Conservation (phyloP, 2,113 vertebrate species). For the Thymallus thymallus region DNA sequence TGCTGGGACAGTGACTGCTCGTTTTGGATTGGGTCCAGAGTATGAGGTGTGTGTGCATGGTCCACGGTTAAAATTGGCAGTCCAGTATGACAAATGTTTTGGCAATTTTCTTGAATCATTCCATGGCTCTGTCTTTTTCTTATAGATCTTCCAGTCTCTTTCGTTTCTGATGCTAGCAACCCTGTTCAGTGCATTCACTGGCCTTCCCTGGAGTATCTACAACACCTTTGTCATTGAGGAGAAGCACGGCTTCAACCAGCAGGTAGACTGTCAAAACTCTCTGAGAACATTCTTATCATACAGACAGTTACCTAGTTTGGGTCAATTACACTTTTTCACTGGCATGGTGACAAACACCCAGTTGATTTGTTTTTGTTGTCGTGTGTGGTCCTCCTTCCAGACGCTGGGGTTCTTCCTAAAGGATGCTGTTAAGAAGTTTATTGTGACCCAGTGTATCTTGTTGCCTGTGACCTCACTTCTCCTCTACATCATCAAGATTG, state of each 20-base stretch:
- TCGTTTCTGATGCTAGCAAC: conserved; percentile 90
- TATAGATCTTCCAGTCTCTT: conserved; percentile 88
- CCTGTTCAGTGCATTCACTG: conserved; percentile 91
- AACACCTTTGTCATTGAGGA: conserved; percentile 98
- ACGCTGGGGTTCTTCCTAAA: conserved; percentile 95
- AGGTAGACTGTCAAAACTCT: conserved; percentile 74
- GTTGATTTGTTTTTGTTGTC: background rate
- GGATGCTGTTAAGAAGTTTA: conserved; percentile 95
- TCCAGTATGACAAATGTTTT: background rate
- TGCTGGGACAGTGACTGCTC: conserved; percentile 79
- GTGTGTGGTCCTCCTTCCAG: conserved; percentile 59
- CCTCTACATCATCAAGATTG: conserved; percentile 98
- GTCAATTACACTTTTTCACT: too few relatives aligned
- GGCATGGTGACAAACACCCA: too few relatives aligned
- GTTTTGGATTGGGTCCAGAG: conserved; percentile 83
- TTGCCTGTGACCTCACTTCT: conserved; percentile 94
- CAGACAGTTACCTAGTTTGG: background rate
- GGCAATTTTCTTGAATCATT: background rate
- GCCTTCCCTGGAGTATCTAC: conserved; percentile 96
- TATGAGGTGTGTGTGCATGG: conserved; percentile 71
- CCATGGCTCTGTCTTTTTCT: background rate
- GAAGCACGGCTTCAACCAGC: conserved; percentile 97
- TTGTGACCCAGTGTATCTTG: conserved; percentile 95
- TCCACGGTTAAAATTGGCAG: background rate
- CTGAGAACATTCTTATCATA: background rate